Evolutionary conservation across 2,797 vertebrate species (phyloP).

Genomic region (Alauda arvensis): DNA sequence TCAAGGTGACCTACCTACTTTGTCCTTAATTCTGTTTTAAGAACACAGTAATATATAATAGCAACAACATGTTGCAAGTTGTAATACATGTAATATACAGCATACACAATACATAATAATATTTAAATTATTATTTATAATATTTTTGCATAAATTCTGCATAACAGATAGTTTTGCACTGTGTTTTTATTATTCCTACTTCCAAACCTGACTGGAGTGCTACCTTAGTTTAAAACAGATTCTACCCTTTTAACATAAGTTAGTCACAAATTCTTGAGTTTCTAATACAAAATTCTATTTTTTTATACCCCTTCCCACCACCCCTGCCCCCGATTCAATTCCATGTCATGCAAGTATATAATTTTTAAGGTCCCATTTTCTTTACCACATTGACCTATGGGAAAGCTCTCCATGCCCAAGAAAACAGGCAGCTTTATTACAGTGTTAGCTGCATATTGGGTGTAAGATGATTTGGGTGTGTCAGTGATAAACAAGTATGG

Average conservation of each 20-base stretch:
- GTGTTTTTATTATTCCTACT: background rate
- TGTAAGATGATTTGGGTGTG: background rate
- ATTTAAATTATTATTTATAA: background rate
- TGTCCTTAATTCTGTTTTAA: background rate
- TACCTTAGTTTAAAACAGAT: background rate
- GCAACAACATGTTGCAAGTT: background rate
- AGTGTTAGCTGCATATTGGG: background rate
- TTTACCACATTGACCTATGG: background rate
- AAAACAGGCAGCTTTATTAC: background rate
- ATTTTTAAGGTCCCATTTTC: background rate
- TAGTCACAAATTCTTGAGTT: background rate
- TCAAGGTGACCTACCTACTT: background rate
- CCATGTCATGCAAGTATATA: background rate
- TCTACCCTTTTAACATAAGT: background rate
- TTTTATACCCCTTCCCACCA: background rate
- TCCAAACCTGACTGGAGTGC: background rate
- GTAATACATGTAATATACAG: background rate
- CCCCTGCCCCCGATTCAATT: background rate
- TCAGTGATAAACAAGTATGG: conserved; percentile 31
- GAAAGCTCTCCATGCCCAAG: background rate
- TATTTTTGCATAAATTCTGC: background rate
- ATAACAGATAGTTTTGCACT: background rate
- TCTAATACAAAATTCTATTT: background rate
- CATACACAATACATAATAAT: background rate
- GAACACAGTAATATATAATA: background rate